Percentiles rank a stretch among this genome's conserved stretches.
phyloP scores from a whole-genome alignment of 2,797 vertebrate genomes.

The Myotis myotis region DNA sequence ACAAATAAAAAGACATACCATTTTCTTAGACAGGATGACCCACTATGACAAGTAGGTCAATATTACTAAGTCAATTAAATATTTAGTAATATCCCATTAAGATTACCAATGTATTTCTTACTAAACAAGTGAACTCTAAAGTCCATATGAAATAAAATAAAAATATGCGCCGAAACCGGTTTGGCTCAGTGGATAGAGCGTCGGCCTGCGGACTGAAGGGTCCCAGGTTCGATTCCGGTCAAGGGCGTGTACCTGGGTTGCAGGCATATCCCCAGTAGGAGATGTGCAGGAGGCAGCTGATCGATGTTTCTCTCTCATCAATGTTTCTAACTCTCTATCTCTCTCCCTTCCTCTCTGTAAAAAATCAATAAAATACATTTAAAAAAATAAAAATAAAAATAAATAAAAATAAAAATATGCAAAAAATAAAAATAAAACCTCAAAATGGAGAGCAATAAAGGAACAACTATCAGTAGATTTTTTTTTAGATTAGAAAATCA shows the following conservation, averaged over 20 bases:
- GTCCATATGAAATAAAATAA: background rate
- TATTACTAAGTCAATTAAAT: background rate
- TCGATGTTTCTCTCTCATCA: too few relatives aligned
- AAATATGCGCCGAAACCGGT: too few relatives aligned
- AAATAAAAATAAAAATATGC: background rate
- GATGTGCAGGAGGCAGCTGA: too few relatives aligned
- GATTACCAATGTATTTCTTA: background rate
- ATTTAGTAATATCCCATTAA: constrained; percentile 6
- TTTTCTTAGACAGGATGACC: background rate
- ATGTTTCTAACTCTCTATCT: too few relatives aligned
- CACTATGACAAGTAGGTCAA: background rate
- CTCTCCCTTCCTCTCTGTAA: too few relatives aligned
- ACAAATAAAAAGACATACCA: background rate
- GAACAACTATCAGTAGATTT: background rate
- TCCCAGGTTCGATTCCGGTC: too few relatives aligned
- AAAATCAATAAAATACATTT: too few relatives aligned
- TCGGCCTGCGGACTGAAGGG: too few relatives aligned
- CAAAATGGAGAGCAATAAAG: background rate
- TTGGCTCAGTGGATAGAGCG: too few relatives aligned
- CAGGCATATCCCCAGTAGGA: too few relatives aligned
- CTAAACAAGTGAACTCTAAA: background rate
- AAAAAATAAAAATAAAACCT: background rate
- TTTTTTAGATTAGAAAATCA: background rate
- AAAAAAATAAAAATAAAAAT: too few relatives aligned
- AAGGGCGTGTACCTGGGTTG: too few relatives aligned